A percentile compares a stretch with the other conserved stretches of the same genome.
phyloP scores from a whole-genome alignment of 2,797 vertebrate species.

The Manis pentadactyla region DNA sequence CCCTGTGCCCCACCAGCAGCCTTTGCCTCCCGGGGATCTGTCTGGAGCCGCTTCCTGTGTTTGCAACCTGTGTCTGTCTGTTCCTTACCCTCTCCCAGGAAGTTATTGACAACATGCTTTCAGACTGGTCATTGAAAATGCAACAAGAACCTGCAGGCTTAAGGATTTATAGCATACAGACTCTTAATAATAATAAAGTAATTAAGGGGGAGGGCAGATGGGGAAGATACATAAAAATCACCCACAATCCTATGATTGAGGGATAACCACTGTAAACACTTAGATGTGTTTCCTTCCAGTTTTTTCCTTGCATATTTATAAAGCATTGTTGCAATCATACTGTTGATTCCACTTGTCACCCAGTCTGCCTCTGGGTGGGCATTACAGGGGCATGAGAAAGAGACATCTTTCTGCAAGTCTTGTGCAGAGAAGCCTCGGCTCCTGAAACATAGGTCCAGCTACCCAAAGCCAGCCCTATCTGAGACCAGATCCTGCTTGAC shows the following conservation, averaged over 20 bases:
- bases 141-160: neutral
- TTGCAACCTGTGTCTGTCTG: neutral
- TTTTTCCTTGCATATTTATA: neutral
- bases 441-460: neutral
- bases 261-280: neutral
- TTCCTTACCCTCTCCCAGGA: neutral
- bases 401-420: neutral
- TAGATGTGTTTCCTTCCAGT: neutral
- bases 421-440: neutral
- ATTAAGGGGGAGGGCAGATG: neutral
- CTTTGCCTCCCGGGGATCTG: neutral
- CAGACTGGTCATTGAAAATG: conserved; percentile 46
- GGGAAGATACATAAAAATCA: neutral
- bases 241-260: neutral
- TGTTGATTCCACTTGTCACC: neutral
- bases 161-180: neutral
- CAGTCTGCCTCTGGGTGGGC: neutral
- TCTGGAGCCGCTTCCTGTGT: conserved; percentile 11
- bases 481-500: neutral
- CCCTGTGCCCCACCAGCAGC: neutral
- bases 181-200: conserved; percentile 6
- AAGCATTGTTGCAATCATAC: neutral
- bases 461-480: neutral
- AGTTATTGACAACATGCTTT: conserved; percentile 16
- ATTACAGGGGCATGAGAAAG: neutral